Evolutionary conservation across 2,888 invertebrate species (phyloP).

Genomic region (Ennomos erosarius): DNA sequence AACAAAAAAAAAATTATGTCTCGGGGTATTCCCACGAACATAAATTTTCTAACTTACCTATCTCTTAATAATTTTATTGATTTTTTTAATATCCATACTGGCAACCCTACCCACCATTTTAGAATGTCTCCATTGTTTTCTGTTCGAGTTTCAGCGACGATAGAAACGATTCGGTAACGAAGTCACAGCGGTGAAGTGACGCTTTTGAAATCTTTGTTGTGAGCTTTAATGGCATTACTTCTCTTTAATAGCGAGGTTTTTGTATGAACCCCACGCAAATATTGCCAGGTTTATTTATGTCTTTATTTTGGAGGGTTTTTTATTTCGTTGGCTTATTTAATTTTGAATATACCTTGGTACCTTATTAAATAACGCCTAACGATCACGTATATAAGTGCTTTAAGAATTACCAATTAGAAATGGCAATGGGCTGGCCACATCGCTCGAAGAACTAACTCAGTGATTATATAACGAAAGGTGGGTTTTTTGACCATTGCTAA

Average conservation of each 20-base stretch:
- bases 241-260: conserved; percentile 24
- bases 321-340: conserved; percentile 22
- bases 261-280: conserved; percentile 14
- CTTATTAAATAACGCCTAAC: no score
- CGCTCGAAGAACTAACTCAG: no score
- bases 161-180: conserved; percentile 33
- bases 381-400: no score
- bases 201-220: conserved; percentile 34
- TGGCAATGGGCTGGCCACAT: no score
- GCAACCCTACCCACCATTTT: conserved; percentile 39
- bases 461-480: no score
- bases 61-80: no score
- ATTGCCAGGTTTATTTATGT: conserved; percentile 32
- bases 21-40: no score
- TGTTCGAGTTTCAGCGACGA: conserved; percentile 36
- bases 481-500: no score
- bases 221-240: conserved; percentile 32
- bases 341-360: no score
- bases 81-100: not conserved
- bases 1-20: no score
- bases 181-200: conserved; percentile 25
- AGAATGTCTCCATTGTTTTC: conserved; percentile 39
- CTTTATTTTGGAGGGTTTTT: conserved; percentile 3
- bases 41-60: no score
- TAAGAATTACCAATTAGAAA: no score